Base-by-base conservation (phyloP, 2,797 vertebrate species). In the Microcaecilia unicolor region DNA sequence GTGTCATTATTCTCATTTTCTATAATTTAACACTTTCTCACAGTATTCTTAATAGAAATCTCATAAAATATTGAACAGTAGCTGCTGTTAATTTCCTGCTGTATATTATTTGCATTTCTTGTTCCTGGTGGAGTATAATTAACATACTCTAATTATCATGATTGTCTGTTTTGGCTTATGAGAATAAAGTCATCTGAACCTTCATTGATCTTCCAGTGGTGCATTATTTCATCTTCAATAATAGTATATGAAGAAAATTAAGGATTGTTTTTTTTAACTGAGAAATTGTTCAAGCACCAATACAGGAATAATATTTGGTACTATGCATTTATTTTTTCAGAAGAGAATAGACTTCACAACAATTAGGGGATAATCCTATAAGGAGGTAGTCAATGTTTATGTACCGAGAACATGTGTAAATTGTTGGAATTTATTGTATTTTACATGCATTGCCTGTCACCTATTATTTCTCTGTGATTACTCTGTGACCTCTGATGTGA, bases 1-100 rank as follows among this genome's bases (percentile, higher is more conserved):
- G 22, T 53, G 63, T 74, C 65, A 67, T 77, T 82, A 76, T 73
- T 75, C 67, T 64, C 55, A 76, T 82, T 84, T 79, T 75, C 69
- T 72, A 72, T 79, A 77, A 83, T 84, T 85, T 78, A 83, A 80
- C 67, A 78, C 75, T 63, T 78, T 72, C 48, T 79, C 60, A 58
- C 82, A 81, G 79, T 78, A 75, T 70, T 72, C 66, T 80, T 87
- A 84, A 85, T 85, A 67, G 64, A 77, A 69, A 75, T 80, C 78
- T 81, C 81, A 87, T 83, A 80, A 80, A 85, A 74, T 85, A 83
- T 77, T 86, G 78, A 87, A 53, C 76, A 83, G 66, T 83, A 82
- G 83, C 73, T 83, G 68, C 70, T 80, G 62, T 71, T 80, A 81
- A 87, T 83, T 84, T 86, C 72, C 78, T 75, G 48, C 60, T 69